phyloP scores from a whole-genome alignment of 1,140 invertebrate species.

The Bombus consobrinus region DNA sequence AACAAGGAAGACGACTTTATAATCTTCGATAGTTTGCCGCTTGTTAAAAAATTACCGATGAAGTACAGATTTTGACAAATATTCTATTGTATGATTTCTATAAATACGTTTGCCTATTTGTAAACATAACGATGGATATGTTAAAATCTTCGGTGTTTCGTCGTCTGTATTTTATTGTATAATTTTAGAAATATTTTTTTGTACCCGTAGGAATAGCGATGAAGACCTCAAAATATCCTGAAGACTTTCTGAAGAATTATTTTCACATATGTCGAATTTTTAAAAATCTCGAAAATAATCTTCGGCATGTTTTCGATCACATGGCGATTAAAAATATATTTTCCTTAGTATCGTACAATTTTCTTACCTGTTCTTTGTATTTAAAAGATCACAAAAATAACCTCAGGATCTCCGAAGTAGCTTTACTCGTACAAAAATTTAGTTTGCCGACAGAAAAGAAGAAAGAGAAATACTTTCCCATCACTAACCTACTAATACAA shows the following conservation, averaged over 20 bases:
- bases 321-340: background rate
- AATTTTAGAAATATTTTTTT: background rate
- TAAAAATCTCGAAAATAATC: background rate
- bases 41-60: background rate
- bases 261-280: background rate
- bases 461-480: too few relatives aligned
- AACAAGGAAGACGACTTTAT: background rate
- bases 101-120: too few relatives aligned
- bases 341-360: background rate
- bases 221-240: background rate
- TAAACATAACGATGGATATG: too few relatives aligned
- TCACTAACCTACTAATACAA: too few relatives aligned
- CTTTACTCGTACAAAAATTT: too few relatives aligned
- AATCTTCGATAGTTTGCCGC: too few relatives aligned
- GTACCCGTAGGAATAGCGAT: background rate
- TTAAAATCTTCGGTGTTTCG: too few relatives aligned
- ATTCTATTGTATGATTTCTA: too few relatives aligned
- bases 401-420: background rate
- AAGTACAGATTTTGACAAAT: too few relatives aligned
- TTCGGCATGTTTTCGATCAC: too few relatives aligned
- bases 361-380: background rate
- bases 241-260: background rate
- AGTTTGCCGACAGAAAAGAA: too few relatives aligned
- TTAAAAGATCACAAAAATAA: background rate
- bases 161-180: background rate